These are phyloP conservation scores for Perizoma flavofasciatum DNA, from an alignment of 2,888 invertebrate genomes.

Conservation along the genomic window DNA sequence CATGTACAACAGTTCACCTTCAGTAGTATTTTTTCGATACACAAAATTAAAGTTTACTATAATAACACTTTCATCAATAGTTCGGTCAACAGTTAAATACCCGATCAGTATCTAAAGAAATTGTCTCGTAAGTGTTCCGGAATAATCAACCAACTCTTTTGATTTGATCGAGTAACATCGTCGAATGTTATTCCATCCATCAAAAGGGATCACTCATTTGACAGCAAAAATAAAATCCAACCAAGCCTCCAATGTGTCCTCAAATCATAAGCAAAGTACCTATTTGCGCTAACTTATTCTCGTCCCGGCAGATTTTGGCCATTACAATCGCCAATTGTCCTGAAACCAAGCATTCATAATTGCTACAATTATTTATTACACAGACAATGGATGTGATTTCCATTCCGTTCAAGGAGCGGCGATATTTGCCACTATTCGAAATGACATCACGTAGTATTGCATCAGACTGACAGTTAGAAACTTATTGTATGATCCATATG, in stretches of 20 bases:
- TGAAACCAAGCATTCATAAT: conserved; percentile 42
- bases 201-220: too few species aligned
- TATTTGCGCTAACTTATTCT: conserved; percentile 17
- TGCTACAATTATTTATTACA: conserved; percentile 62
- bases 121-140: too few species aligned
- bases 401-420: conserved; percentile 56
- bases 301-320: conserved; percentile 29
- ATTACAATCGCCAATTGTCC: conserved; percentile 32
- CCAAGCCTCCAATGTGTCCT: too few species aligned
- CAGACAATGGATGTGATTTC: conserved; percentile 60
- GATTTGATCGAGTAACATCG: background rate
- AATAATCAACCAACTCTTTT: too few species aligned
- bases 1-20: too few species aligned
- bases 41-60: too few species aligned
- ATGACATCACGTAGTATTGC: conserved; percentile 66
- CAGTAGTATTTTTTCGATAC: too few species aligned
- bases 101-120: too few species aligned
- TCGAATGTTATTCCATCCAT: background rate
- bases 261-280: too few species aligned
- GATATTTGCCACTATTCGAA: conserved; percentile 53
- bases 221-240: background rate
- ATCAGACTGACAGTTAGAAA: conserved; percentile 36
- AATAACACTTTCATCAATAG: too few species aligned
- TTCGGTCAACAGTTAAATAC: too few species aligned
- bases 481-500: too few species aligned